Evolutionary conservation across 2,797 vertebrate genomes (phyloP).

Genomic region (Potorous gilbertii): DNA sequence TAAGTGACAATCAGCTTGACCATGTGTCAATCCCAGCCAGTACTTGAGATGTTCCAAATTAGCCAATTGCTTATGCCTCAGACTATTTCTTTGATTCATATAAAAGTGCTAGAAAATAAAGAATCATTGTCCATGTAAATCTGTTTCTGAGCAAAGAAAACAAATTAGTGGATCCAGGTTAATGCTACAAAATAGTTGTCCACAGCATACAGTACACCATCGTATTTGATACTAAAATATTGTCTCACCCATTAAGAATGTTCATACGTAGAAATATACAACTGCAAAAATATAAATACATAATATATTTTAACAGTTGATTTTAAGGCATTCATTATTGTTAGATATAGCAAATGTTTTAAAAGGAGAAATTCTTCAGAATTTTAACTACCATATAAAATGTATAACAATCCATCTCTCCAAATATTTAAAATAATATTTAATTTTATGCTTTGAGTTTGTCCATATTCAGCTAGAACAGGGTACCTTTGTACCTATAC

Average conservation of each 20-base stretch:
- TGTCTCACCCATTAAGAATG: neutral
- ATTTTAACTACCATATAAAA: conserved; percentile 20
- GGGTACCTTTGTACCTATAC: neutral
- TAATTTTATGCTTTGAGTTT: too few relatives aligned
- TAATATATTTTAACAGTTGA: neutral
- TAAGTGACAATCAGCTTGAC: too few relatives aligned
- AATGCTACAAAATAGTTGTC: neutral
- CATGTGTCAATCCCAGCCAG: too few relatives aligned
- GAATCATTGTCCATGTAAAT: too few relatives aligned
- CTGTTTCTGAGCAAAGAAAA: neutral
- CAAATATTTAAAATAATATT: neutral
- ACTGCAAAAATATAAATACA: neutral
- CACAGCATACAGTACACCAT: neutral
- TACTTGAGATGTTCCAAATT: too few relatives aligned
- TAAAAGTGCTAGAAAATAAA: too few relatives aligned
- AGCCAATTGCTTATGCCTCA: too few relatives aligned
- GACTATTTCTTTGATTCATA: too few relatives aligned
- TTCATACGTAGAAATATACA: neutral
- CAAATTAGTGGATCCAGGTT: neutral
- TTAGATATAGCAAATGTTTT: neutral
- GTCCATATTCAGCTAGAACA: neutral
- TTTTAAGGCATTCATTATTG: neutral
- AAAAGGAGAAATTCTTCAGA: neutral
- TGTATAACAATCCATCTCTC: neutral
- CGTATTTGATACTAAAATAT: neutral